Percentiles rank a stretch among this genome's conserved stretches.
Evolutionary conservation across 2,797 vertebrate genomes (phyloP).

Genomic region (Pangasius krempfi): DNA sequence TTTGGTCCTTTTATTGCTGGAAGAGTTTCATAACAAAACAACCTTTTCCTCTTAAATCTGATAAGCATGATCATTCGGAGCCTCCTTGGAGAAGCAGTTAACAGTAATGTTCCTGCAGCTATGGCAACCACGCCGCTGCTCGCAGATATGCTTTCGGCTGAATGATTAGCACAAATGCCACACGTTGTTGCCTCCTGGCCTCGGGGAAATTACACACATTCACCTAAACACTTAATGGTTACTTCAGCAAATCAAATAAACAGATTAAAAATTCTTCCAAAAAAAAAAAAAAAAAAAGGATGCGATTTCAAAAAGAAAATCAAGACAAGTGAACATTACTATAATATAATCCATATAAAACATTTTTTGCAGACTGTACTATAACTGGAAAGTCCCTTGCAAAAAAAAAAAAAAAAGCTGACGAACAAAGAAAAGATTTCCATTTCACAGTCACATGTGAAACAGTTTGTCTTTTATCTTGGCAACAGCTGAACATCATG

Average conservation of each 20-base stretch:
- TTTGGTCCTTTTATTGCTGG: background rate
- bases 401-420: background rate
- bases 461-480: conserved; percentile 59
- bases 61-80: conserved; percentile 45
- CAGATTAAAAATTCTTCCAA: conserved; percentile 25
- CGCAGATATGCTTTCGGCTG: conserved; percentile 63
- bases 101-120: conserved; percentile 55
- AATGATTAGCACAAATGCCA: conserved; percentile 57
- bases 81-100: conserved; percentile 54
- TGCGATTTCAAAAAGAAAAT: background rate
- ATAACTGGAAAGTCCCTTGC: conserved; percentile 14
- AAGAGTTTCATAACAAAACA: conserved; percentile 32
- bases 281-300: background rate
- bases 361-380: background rate
- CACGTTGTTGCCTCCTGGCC: conserved; percentile 43
- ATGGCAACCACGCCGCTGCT: conserved; percentile 69
- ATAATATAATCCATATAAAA: background rate
- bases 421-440: conserved; percentile 5
- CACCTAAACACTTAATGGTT: background rate
- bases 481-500: conserved; percentile 63
- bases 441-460: conserved; percentile 62
- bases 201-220: background rate
- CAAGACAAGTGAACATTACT: background rate
- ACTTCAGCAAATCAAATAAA: conserved; percentile 24
- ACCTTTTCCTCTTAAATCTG: conserved; percentile 23